Base-by-base conservation (phyloP, 2,797 vertebrate genomes). In the Acanthis flammea region DNA sequence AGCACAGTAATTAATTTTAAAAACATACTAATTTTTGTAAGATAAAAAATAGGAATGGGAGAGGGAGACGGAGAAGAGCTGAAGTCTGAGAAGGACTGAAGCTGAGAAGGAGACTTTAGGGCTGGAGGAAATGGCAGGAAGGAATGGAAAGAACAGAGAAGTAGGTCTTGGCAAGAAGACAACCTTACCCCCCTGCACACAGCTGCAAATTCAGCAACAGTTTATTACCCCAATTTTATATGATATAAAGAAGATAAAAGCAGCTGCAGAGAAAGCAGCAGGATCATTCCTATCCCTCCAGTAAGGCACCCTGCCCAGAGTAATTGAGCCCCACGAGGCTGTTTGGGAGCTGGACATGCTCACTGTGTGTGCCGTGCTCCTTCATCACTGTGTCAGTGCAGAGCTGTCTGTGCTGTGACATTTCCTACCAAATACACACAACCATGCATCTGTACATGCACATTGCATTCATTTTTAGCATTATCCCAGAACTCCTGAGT, bases 351-450 rank as follows among this genome's bases (percentile, higher is more conserved):
- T 30, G 61, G 48, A 30, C 2, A 0, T 3, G 28, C 21, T 55
- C 13, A 2, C 37, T 47, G 28, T 7, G 22, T 2, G 25, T 4
- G 5, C 12, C 2, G 0, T 0, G 0, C 11, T 71, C 42, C n/a
- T 47, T 7, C n/a, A 44, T 25, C 33, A 5, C 4, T 19, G 27
- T 14, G 21, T 11, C 81, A 72, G 17, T 3, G 42, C 24, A 68
- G 31, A 68, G 44, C 28, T 60, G 51, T 25, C 53, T 30, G 12
- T 4, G 12, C 22, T 17, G 14, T 12, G 44, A 83, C 66, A 75
- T 19, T 37, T 54, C 61, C 54, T n/a, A 42, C 35, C n/a, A 35
- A 83, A 71, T 13, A 55, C 4, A 53, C 7, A 48, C 24, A 41
- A 31, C 9, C 19, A 22, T 5, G 0, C 4, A 23, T 11, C 55